Conservation (phyloP, 2,888 invertebrate genomes). For the Drosophila percnosoma region DNA sequence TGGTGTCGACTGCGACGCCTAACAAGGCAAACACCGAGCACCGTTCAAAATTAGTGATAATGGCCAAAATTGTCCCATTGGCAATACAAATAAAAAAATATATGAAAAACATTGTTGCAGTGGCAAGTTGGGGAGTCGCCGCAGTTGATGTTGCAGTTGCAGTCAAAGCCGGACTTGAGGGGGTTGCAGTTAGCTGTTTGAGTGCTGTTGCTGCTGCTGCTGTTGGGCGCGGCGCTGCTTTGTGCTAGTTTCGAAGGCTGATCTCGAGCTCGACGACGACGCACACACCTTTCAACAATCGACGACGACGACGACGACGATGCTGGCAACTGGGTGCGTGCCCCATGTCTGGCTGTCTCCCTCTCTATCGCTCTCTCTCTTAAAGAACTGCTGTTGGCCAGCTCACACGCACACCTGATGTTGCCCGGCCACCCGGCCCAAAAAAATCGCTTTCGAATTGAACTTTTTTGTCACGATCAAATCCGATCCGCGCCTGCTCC, state of each 20-base stretch:
- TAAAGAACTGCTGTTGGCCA: slow-evolving; percentile 53
- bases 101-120: slow-evolving; percentile 31
- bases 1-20: slow-evolving; percentile 47
- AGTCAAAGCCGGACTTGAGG: slow-evolving; percentile 29
- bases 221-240: slow-evolving; percentile 38
- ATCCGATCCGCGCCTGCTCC: slow-evolving; percentile 24
- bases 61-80: slow-evolving; percentile 79
- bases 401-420: slow-evolving; percentile 42
- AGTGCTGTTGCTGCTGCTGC: slow-evolving; percentile 14
- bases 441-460: slow-evolving; percentile 75
- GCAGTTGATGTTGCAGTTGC: slow-evolving; percentile 18
- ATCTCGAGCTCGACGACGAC: slow-evolving; percentile 26
- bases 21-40: slow-evolving; percentile 68
- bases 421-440: slow-evolving; percentile 53
- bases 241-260: slow-evolving; percentile 79
- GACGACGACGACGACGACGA: slow-evolving; percentile 27
- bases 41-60: slow-evolving; percentile 77
- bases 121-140: slow-evolving; percentile 29
- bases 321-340: slow-evolving; percentile 67
- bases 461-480: slow-evolving; percentile 76
- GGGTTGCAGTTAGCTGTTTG: slow-evolving; percentile 30
- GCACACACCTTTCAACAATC: slow-evolving; percentile 78
- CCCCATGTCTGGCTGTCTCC: slow-evolving; percentile 20
- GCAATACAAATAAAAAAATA: slow-evolving; percentile 38
- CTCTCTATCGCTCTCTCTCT: slow-evolving; percentile 15